Evolutionary conservation across 2,888 invertebrate species (phyloP), one percentile per base, ranked within the genome.

Genomic region (Bembecia ichneumoniformis): DNA sequence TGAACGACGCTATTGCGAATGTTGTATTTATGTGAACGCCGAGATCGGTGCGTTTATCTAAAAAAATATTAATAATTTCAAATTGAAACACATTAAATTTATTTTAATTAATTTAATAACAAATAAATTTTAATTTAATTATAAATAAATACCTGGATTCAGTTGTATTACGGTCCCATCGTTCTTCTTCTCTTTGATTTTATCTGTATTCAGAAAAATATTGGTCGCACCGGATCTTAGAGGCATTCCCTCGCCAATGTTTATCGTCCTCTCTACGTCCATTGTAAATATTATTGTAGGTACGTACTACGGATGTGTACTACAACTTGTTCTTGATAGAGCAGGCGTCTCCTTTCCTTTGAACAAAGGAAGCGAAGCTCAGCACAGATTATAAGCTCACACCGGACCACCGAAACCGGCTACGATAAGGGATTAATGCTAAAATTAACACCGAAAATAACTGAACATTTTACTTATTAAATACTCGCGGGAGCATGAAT

Each of bases 1-100:
- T 84, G 68, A 83, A 83, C 78, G 86, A 83, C 77, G 82, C 83
- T 67, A 84, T 77, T 49, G 83, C 78, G 59, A 83, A 74, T 50
- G 84, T 86, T 35, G 86, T 84, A 60, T 86, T 84, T 60, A 86
- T 82, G 59, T 86, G 84, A 49, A 86, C 77, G 58, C 83, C 86
- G 62, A 84, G 78, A 60, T 86, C 84, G 35, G 82, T 66, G 20
- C 79, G 76, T 55, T 80, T 82, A 53, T 79, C 84, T 84, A 79
- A 81, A 48, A 58, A 58, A 50, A 58, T 58, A 55, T 64, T 47
- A 56, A 60, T 46, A 49, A 53, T 35, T 47, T 48, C 46, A 46
- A 51, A 28, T 15, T 45, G 9, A 28, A 28, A 28, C 9, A 9
- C 28, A 28, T 7, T 9, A 28, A 28, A 28, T 5, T 28, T 28